Percentiles rank a stretch among this genome's conserved stretches.
These are phyloP conservation scores for Otus scops DNA, from an alignment of 2,797 vertebrate species.

Conservation along the genomic window DNA sequence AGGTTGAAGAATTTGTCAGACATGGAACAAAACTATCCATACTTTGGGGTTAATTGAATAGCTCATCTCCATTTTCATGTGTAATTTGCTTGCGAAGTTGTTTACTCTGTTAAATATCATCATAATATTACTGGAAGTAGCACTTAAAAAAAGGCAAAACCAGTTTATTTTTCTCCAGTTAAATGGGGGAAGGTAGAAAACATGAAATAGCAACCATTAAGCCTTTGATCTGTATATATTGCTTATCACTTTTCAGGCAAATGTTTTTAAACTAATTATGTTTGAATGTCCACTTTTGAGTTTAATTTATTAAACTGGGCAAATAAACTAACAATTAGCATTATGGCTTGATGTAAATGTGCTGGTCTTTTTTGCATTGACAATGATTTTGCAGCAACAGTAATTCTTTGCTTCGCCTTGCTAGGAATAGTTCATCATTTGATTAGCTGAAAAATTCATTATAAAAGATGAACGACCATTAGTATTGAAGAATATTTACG, in stretches of 20 bases:
- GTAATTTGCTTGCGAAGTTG: neutral
- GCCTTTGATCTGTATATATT: neutral
- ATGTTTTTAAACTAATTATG: neutral
- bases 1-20: slow-evolving; percentile 69
- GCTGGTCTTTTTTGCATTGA: neutral
- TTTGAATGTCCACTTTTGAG: neutral
- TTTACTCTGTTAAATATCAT: neutral
- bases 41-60: slow-evolving; percentile 7
- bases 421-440: neutral
- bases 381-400: neutral
- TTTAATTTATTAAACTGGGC: slow-evolving; percentile 2
- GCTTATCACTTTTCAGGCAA: neutral
- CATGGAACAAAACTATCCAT: slow-evolving; percentile 47
- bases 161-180: slow-evolving; percentile 1
- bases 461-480: neutral
- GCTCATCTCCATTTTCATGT: neutral
- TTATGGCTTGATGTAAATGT: neutral
- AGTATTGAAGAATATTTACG: slow-evolving; percentile 7
- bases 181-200: neutral
- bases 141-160: neutral
- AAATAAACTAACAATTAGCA: neutral
- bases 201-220: neutral
- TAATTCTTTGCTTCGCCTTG: neutral
- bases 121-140: neutral
- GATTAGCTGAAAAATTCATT: slow-evolving; percentile 18